These are phyloP conservation scores for Drosophila kurseongensis DNA, from an alignment of 1,140 invertebrate species.

Conservation along the genomic window DNA sequence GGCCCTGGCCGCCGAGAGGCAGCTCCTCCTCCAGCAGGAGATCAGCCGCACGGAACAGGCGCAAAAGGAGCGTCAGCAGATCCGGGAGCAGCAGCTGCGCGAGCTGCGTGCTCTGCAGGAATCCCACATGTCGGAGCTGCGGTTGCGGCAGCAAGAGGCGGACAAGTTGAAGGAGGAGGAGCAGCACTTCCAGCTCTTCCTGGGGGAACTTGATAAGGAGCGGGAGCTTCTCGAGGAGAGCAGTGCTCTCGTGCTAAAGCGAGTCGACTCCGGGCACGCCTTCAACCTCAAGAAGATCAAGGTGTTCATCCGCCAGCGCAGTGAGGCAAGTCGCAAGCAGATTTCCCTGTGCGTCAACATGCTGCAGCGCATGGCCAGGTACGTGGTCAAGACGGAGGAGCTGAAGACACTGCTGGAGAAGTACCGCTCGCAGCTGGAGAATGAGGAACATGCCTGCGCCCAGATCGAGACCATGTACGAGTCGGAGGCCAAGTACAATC, in stretches of 20 bases:
- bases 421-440: constrained; percentile 58
- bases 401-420: constrained; percentile 48
- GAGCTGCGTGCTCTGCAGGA: constrained; percentile 74
- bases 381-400: constrained; percentile 50
- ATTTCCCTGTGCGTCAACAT: constrained; percentile 66
- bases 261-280: constrained; percentile 39
- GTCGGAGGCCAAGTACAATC: constrained; percentile 76
- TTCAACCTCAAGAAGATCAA: constrained; percentile 80
- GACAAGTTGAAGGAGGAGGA: constrained; percentile 71
- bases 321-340: constrained; percentile 71
- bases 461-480: constrained; percentile 84
- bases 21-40: constrained; percentile 83
- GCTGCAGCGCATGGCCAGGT: constrained; percentile 63
- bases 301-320: constrained; percentile 70
- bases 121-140: constrained; percentile 67
- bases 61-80: constrained; percentile 68
- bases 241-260: constrained; percentile 42
- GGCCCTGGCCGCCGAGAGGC: constrained; percentile 71
- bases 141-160: constrained; percentile 63
- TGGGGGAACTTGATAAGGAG: constrained; percentile 70
- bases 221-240: constrained; percentile 68
- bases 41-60: constrained; percentile 63
- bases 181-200: constrained; percentile 56
- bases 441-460: constrained; percentile 43
- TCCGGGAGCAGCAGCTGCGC: constrained; percentile 73